Conservation (phyloP, 2,888 invertebrate species). For the Nowickia ferox region DNA sequence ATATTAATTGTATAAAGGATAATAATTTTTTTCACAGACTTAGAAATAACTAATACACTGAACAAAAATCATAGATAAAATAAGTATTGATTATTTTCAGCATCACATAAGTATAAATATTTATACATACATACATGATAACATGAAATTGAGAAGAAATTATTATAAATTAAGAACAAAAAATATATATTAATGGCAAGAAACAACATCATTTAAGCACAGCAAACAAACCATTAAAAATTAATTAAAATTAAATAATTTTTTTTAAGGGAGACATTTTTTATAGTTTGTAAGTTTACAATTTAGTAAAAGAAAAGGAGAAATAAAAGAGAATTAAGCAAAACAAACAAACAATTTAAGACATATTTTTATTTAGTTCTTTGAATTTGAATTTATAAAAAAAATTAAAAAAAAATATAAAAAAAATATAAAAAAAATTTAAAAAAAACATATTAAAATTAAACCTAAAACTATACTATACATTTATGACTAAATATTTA, state of each 20-base stretch:
- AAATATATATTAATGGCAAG: constrained; percentile 57
- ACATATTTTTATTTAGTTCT: constrained; percentile 65
- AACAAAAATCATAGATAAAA: constrained; percentile 51
- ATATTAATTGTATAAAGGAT: constrained; percentile 49
- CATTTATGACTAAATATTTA: constrained; percentile 73
- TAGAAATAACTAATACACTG: constrained; percentile 37
- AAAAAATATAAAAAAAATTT: constrained; percentile 29
- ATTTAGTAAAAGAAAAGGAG: constrained; percentile 53
- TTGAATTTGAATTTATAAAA: constrained; percentile 49
- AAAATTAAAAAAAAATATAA: constrained; percentile 22
- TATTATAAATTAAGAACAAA: constrained; percentile 61
- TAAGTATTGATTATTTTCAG: constrained; percentile 61
- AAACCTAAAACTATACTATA: constrained; percentile 69
- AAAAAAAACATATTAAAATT: constrained; percentile 59
- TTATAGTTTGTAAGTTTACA: constrained; percentile 68
- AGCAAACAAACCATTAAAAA: constrained; percentile 70
- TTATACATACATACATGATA: constrained; percentile 26
- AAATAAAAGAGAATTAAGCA: constrained; percentile 46
- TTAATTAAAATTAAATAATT: constrained; percentile 33
- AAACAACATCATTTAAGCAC: constrained; percentile 60
- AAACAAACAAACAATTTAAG: constrained; percentile 68
- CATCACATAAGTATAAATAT: constrained; percentile 54
- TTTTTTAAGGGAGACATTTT: constrained; percentile 65
- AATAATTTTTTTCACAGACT: constrained; percentile 47
- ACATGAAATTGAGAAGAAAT: constrained; percentile 56